These are phyloP conservation scores for Proales similis DNA, from an alignment of 1,140 invertebrate genomes.

Conservation along the genomic window DNA sequence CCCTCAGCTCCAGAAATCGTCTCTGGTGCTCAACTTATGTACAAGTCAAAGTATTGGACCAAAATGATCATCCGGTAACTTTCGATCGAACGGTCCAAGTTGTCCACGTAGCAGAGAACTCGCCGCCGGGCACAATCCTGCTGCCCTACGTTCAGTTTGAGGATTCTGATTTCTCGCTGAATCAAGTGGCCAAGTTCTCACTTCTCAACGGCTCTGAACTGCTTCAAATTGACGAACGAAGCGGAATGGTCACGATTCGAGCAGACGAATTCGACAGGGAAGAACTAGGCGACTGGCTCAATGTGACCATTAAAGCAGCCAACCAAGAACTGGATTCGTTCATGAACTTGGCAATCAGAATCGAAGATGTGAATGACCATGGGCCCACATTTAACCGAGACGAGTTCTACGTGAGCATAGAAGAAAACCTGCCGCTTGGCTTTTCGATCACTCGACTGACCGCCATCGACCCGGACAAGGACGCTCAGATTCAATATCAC, in stretches of 20 bases:
- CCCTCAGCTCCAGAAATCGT: not conserved
- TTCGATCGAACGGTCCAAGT: not conserved
- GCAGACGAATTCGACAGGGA: conserved; percentile 8
- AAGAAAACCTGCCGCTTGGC: conserved; percentile 17
- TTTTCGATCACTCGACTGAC: not conserved
- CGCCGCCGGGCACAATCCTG: not conserved
- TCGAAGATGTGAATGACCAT: conserved; percentile 22
- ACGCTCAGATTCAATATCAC: conserved; percentile 11
- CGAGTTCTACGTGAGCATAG: not conserved
- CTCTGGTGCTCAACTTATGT: conserved; percentile 3
- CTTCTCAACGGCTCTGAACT: not conserved
- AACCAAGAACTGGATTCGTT: conserved; percentile 7
- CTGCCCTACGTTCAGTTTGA: not conserved
- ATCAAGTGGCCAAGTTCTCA: not conserved
- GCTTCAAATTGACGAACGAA: conserved; percentile 8
- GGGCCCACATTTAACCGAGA: conserved; percentile 4
- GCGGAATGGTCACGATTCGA: not conserved
- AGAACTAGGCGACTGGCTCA: not conserved
- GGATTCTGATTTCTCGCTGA: conserved; percentile 9
- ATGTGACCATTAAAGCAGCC: not conserved
- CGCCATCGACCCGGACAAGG: not conserved
- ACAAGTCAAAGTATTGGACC: not conserved
- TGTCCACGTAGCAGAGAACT: not conserved
- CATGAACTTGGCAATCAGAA: not conserved
- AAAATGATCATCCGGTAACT: not conserved